Evolutionary conservation across 2,113 vertebrate genomes (phyloP).

Genomic region (Xiphophorus maculatus): DNA sequence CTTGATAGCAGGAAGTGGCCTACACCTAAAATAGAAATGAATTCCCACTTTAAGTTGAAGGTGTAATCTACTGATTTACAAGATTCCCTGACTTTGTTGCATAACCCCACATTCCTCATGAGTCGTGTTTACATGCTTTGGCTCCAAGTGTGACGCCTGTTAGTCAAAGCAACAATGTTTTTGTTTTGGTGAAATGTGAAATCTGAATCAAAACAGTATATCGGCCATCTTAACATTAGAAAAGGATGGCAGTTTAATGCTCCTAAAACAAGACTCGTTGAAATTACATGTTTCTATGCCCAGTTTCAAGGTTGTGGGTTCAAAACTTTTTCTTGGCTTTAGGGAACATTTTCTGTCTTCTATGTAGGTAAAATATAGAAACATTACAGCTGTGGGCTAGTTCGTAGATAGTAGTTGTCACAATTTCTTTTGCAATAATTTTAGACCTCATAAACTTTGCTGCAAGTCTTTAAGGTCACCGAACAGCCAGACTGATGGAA

Average conservation of each 20-base stretch:
- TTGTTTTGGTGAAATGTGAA: constrained; percentile 30
- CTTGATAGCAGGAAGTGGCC: too few relatives aligned
- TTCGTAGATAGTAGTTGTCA: constrained; percentile 16
- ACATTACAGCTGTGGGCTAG: neutral
- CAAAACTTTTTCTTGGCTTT: neutral
- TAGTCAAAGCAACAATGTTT: constrained; percentile 41
- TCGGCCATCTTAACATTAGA: neutral
- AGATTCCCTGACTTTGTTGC: constrained; percentile 24
- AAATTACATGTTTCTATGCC: neutral
- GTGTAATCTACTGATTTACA: neutral
- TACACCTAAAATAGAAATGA: too few relatives aligned
- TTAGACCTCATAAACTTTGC: neutral
- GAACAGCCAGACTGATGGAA: neutral
- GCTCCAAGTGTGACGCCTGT: constrained; percentile 6
- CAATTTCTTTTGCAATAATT: neutral
- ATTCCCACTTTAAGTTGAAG: neutral
- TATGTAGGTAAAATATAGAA: neutral
- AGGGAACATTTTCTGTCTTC: neutral
- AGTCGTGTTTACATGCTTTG: constrained; percentile 30
- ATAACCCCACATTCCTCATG: constrained; percentile 20
- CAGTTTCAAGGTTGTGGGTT: neutral
- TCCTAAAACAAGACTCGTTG: neutral
- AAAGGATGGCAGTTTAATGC: neutral
- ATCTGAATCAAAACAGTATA: neutral
- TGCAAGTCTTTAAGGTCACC: neutral